Evolutionary conservation across 1,140 invertebrate species (phyloP).

Genomic region (Rhyzopertha dominica): DNA sequence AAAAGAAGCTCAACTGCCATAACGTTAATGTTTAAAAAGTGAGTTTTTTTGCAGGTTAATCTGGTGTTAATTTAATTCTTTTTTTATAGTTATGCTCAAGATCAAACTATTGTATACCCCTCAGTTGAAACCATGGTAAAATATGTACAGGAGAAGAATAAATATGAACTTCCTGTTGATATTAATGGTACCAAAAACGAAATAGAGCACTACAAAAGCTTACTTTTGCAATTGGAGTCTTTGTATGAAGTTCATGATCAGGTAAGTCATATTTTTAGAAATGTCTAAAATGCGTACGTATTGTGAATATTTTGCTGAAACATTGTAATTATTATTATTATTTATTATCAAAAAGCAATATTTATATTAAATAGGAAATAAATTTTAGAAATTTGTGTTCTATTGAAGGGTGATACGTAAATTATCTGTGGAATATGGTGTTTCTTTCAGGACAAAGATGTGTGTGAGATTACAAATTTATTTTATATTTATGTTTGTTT

Average conservation of each 20-base stretch:
- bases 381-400: no score
- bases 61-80: slow-evolving; percentile 9
- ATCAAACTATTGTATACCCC: slow-evolving; percentile 67
- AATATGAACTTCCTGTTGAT: slow-evolving; percentile 8
- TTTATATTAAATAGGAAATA: no score
- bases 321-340: no score
- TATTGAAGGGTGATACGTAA: no score
- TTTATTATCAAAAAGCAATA: no score
- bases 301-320: no score
- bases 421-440: no score
- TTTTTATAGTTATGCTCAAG: slow-evolving; percentile 59
- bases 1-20: slow-evolving; percentile 73
- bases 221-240: slow-evolving; percentile 58
- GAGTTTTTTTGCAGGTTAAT: slow-evolving; percentile 30
- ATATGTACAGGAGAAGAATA: slow-evolving; percentile 49
- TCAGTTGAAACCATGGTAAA: slow-evolving; percentile 61
- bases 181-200: slow-evolving; percentile 20
- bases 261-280: no score
- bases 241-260: slow-evolving; percentile 89
- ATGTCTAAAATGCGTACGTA: no score
- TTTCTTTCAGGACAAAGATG: no score
- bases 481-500: no score
- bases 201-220: slow-evolving; percentile 22
- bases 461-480: no score
- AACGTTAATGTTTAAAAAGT: slow-evolving; percentile 77